Conservation (phyloP, 2,797 vertebrate genomes). For the Gila robusta region DNA sequence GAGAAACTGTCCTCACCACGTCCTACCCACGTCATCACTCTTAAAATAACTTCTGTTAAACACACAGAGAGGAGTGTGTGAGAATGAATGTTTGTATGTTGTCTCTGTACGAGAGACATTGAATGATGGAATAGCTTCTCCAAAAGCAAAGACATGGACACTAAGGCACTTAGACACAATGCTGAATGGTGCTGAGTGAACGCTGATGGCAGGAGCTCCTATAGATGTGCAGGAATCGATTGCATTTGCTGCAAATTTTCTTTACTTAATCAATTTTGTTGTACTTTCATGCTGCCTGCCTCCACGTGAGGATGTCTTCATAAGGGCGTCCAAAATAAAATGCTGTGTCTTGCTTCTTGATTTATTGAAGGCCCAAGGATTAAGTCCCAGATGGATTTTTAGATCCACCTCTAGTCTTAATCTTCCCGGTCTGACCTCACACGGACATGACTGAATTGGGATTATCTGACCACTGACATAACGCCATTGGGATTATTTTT, state of each 20-base stretch:
- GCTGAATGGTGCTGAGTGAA: constrained; percentile 1
- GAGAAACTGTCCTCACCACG: not conserved
- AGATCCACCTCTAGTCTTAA: constrained; percentile 55
- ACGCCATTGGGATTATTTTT: constrained; percentile 1
- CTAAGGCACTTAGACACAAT: not conserved
- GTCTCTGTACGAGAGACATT: not conserved
- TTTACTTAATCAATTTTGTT: constrained; percentile 7
- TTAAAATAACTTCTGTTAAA: constrained; percentile 48
- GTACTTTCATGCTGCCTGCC: not conserved
- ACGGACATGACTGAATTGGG: constrained; percentile 1
- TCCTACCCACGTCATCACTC: constrained; percentile 28
- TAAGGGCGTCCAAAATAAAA: not conserved
- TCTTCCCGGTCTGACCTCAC: constrained; percentile 53
- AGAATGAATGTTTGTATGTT: not conserved
- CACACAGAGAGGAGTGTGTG: constrained; percentile 1
- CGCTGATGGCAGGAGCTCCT: constrained; percentile 10
- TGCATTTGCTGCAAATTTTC: constrained; percentile 5
- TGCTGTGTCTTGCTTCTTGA: constrained; percentile 12
- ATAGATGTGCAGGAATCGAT: constrained; percentile 21
- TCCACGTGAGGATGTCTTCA: not conserved
- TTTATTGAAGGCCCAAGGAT: constrained; percentile 44
- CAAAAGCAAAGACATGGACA: constrained; percentile 12
- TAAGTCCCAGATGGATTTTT: constrained; percentile 55
- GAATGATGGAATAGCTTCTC: not conserved
- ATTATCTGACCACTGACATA: constrained; percentile 56